Percentiles rank a stretch among this genome's conserved stretches.
Evolutionary conservation across 2,113 vertebrate genomes (phyloP).

Genomic region (Antechinus flavipes): DNA sequence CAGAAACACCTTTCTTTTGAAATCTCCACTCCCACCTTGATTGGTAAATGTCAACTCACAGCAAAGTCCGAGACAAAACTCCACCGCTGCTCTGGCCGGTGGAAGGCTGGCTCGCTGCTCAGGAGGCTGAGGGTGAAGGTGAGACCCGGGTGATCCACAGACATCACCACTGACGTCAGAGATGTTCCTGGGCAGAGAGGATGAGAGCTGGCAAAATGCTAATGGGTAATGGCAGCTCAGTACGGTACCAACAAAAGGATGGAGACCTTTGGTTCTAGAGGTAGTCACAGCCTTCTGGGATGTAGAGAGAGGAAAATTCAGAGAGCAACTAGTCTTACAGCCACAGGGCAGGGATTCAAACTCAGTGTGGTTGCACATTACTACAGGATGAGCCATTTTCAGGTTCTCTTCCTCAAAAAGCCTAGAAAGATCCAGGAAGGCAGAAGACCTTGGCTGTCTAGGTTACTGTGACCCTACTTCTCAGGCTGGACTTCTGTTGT

Average conservation of each 20-base stretch:
- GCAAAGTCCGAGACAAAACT: slow-evolving; percentile 88
- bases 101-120: slow-evolving; percentile 85
- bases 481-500: not conserved
- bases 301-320: not conserved
- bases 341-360: not conserved
- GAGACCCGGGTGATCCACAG: slow-evolving; percentile 85
- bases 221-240: not conserved
- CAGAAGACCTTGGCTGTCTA: not conserved
- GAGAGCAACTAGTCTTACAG: not conserved
- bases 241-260: not conserved
- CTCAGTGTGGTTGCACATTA: not conserved
- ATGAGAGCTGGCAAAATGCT: not conserved
- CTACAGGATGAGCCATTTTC: not conserved
- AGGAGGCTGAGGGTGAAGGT: slow-evolving; percentile 85
- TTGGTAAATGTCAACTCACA: slow-evolving; percentile 77
- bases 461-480: not conserved
- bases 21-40: not conserved
- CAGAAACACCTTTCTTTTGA: not conserved
- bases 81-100: slow-evolving; percentile 89
- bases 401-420: not conserved
- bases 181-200: slow-evolving; percentile 79
- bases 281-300: not conserved
- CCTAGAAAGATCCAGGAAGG: not conserved
- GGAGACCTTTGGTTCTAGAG: not conserved
- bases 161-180: slow-evolving; percentile 86